Base-by-base conservation (phyloP, 1,140 invertebrate genomes). In the Pseudomyrmex flavicornis region DNA sequence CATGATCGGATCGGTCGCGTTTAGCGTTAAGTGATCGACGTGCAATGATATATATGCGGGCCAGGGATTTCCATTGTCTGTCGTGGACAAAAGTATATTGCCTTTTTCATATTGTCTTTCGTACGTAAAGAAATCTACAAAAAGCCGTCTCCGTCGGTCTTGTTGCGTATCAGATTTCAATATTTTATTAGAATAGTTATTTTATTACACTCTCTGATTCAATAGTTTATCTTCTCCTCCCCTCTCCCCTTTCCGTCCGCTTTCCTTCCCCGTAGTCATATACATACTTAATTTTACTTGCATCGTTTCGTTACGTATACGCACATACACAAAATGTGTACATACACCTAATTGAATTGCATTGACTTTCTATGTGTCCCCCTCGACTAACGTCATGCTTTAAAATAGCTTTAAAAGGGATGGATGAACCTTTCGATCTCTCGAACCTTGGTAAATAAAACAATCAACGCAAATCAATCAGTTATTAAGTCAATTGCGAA, bases 381-480 rank as follows among this genome's bases (percentile, higher is more conserved):
- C 75, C 62, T 61, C 46, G 12, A 88, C 56, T 79, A 87, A 87
- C 26, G 35, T 35, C 35, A 73, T 87, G 80, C 85, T 87, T 87
- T 87, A 87, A 58, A 72, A 79, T 79, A 87, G 73, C 85, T 87
- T 87, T 87, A 88, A 88, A 35, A 88, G 17, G 66, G 48, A 68
- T 50, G 54, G 5, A 72, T 22, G 22, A 79, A 54, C 12, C 69
- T 70, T 58, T 70, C 44, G 7, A 35, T 35, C 75, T 82, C 65
- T 66, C 65, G 44, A 72, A 84, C 56, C 35, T 79, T 20, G 13
- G 12, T 87, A 83, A 66, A 56, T 17, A 74, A 17, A 46, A 61
- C 73, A 86, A 74, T 68, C 44, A 76, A 76, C 17, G 26, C 77
- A 87, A 75, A 82, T 66, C 82, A 87, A 88, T 87, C 85, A 87